Evolutionary conservation across 2,113 vertebrate species (phyloP), one percentile per base, ranked within the genome.

Genomic region (Catharus fuscescens): DNA sequence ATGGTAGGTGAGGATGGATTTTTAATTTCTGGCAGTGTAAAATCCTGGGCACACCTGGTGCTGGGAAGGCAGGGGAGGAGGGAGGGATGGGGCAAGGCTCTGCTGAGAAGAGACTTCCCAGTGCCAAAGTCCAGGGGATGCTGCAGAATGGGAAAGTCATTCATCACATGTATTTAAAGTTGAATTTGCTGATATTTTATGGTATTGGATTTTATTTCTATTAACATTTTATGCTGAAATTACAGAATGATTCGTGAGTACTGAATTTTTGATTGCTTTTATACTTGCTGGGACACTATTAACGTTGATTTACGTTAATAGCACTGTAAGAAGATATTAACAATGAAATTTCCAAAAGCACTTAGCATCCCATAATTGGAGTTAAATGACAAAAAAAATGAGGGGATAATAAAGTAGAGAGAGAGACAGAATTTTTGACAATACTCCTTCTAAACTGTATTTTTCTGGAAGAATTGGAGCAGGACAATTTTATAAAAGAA

Each of bases 161-260:
- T 97, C 95, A 98, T 98, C 98, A 98, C 95, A 82, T 97, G 97
- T 97, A 98, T 98, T 98, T 98, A 98, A 98, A 98, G 97, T 98
- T 98, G 98, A 98, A 98, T 98, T 98, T 98, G 98, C 98, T 36
- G 97, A 98, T 98, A 98, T 98, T 98, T 98, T 98, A 98, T 98
- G 97, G 98, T 98, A 98, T 97, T 98, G 96, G 97, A 98, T 98
- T 98, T 98, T 98, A 98, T 98, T 98, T 98, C 98, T 98, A 98
- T 98, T 98, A 98, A 98, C 98, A 98, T 98, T 98, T 98, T 98
- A 98, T 98, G 98, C 98, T 98, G 98, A 98, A 98, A 98, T 98
- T 98, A 98, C 97, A 98, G 98, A 98, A 98, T 98, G 98, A 98
- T 98, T 98, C 98, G 97, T 98, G 98, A 98, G 98, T 98, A 98